phyloP scores from a whole-genome alignment of 2,888 invertebrate genomes.

The Drosophila sordidula region DNA sequence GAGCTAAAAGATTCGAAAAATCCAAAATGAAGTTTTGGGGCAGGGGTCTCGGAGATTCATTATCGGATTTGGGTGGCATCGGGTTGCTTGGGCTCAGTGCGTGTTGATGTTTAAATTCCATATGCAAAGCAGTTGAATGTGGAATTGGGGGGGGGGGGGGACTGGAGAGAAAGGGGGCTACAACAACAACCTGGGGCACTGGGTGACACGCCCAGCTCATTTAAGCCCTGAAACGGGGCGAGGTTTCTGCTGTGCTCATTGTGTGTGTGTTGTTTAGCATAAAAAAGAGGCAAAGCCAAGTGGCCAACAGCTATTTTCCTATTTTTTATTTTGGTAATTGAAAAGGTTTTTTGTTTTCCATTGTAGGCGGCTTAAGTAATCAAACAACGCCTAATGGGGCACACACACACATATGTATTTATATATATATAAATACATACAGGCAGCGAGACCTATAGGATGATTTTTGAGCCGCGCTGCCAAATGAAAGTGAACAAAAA shows the following conservation, averaged over 20 bases:
- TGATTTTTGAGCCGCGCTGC: conserved; percentile 38
- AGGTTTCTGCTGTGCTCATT: conserved; percentile 8
- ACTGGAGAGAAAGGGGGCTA: background rate
- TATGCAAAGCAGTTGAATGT: conserved; percentile 34
- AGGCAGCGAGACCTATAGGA: conserved; percentile 9
- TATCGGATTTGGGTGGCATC: conserved; percentile 14
- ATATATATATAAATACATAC: conserved; percentile 6
- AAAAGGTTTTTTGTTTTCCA: conserved; percentile 55
- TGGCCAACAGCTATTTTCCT: conserved; percentile 26
- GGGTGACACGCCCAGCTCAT: conserved; percentile 50
- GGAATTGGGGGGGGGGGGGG: background rate
- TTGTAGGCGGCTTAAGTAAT: conserved; percentile 72
- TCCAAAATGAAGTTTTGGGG: conserved; percentile 27
- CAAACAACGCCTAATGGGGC: conserved; percentile 56
- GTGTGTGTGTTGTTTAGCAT: conserved; percentile 57
- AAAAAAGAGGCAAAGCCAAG: conserved; percentile 62
- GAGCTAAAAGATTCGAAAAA: conserved; percentile 21
- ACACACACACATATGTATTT: conserved; percentile 14
- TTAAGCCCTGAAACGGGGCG: conserved; percentile 18
- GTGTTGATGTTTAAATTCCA: conserved; percentile 41
- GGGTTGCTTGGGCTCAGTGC: conserved; percentile 17
- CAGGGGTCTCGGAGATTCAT: conserved; percentile 10
- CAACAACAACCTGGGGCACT: background rate
- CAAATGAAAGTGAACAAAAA: conserved; percentile 63
- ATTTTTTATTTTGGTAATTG: conserved; percentile 64